A percentile compares a stretch with the other conserved stretches of the same genome.
phyloP scores from a whole-genome alignment of 1,140 invertebrate species.

The Goniozus legneri region DNA sequence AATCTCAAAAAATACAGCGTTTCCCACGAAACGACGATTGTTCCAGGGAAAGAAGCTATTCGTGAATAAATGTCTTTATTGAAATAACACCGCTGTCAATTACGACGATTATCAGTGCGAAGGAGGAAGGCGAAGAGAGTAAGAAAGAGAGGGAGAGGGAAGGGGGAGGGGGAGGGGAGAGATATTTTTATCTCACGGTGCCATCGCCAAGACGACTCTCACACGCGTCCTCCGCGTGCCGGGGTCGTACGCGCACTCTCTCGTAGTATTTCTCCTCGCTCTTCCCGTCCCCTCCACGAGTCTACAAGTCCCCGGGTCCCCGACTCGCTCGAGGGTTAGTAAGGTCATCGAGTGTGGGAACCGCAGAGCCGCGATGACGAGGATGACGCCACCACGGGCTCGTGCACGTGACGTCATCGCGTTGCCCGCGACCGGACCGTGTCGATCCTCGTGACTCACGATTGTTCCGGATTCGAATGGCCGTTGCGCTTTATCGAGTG shows the following conservation, averaged over 20 bases:
- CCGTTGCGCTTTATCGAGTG: no score
- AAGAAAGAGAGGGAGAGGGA: not conserved
- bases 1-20: no score
- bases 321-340: conserved; percentile 26
- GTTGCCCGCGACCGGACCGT: no score
- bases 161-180: not conserved
- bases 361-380: conserved; percentile 32
- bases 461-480: no score
- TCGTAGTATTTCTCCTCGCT: not conserved
- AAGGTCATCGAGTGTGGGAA: conserved; percentile 44
- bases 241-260: conserved; percentile 2
- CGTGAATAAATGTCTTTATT: no score
- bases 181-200: conserved; percentile 13
- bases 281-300: conserved; percentile 5
- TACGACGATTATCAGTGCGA: not conserved
- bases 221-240: no score
- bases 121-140: not conserved
- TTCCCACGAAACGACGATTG: no score
- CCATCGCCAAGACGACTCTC: conserved; percentile 4
- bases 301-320: conserved; percentile 9
- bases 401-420: conserved; percentile 43
- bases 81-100: no score
- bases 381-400: conserved; percentile 44
- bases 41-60: no score
- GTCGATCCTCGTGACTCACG: no score